phyloP scores from a whole-genome alignment of 2,888 invertebrate species.

The Nomada ferruginata region DNA sequence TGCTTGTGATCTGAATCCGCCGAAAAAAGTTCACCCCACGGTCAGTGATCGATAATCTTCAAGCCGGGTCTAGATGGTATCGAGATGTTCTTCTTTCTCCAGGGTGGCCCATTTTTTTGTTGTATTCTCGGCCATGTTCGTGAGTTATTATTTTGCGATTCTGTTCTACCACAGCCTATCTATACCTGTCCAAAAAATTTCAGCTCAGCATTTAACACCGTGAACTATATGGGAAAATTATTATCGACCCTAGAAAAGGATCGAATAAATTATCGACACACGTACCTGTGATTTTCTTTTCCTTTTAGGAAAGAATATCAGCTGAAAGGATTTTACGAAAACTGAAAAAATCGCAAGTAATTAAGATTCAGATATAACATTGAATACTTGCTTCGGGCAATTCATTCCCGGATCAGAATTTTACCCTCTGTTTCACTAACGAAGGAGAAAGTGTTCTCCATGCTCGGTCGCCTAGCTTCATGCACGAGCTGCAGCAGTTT shows the following conservation, averaged over 20 bases:
- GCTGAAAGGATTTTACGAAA: no score
- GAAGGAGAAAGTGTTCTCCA: not conserved
- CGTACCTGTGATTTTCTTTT: no score
- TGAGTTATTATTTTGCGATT: not conserved
- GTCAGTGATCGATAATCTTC: constrained; percentile 48
- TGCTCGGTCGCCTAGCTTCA: not conserved
- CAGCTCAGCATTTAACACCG: no score
- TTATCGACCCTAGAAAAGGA: no score
- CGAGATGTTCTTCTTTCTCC: constrained; percentile 11
- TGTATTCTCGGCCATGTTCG: not conserved
- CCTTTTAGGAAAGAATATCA: no score
- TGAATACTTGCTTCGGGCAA: no score
- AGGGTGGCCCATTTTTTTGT: not conserved
- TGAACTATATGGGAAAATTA: no score
- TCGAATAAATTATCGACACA: no score
- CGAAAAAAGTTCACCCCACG: constrained; percentile 34
- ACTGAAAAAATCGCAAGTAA: no score
- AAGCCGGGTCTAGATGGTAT: constrained; percentile 2
- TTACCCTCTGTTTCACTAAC: not conserved
- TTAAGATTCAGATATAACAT: no score
- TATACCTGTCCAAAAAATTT: no score
- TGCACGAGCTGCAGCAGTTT: not conserved
- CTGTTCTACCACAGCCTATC: no score
- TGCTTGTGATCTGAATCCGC: constrained; percentile 69
- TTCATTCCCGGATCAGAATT: not conserved